phyloP scores from a whole-genome alignment of 2,113 vertebrate genomes.

The Calyptommatus sinebrachiatus region DNA sequence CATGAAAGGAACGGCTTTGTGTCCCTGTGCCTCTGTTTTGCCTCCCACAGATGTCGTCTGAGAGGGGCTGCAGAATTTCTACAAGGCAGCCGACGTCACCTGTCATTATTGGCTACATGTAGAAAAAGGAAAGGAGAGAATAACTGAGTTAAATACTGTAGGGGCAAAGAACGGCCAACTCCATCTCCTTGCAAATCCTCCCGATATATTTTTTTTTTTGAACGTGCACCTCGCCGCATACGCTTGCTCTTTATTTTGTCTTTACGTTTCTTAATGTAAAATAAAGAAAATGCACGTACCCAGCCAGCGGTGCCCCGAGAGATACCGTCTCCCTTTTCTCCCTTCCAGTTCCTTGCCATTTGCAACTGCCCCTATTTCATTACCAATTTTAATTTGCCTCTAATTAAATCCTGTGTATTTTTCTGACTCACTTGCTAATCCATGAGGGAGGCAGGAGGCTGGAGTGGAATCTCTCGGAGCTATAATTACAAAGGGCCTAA shows the following conservation, averaged over 20 bases:
- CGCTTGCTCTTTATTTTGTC: slow-evolving; percentile 67
- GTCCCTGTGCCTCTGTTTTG: not conserved
- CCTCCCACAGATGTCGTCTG: not conserved
- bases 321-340: slow-evolving; percentile 71
- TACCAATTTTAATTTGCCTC: slow-evolving; percentile 99
- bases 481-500: slow-evolving; percentile 99
- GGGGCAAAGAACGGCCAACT: not conserved
- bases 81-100: not conserved
- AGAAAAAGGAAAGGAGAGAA: not conserved
- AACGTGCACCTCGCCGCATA: slow-evolving; percentile 9
- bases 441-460: slow-evolving; percentile 95
- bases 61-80: not conserved
- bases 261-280: slow-evolving; percentile 77
- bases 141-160: not conserved
- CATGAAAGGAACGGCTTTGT: not conserved
- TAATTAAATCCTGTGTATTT: slow-evolving; percentile 99
- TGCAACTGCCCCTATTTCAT: slow-evolving; percentile 98
- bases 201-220: not conserved
- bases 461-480: slow-evolving; percentile 92
- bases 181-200: not conserved
- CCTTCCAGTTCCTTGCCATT: slow-evolving; percentile 84
- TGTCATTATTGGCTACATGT: not conserved
- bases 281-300: slow-evolving; percentile 72
- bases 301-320: slow-evolving; percentile 71
- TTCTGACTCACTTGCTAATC: slow-evolving; percentile 96